A percentile compares a stretch with the other conserved stretches of the same genome.
phyloP scores from a whole-genome alignment of 53 echinoderm and acorn worm genomes.

The Paracentrotus lividus region DNA sequence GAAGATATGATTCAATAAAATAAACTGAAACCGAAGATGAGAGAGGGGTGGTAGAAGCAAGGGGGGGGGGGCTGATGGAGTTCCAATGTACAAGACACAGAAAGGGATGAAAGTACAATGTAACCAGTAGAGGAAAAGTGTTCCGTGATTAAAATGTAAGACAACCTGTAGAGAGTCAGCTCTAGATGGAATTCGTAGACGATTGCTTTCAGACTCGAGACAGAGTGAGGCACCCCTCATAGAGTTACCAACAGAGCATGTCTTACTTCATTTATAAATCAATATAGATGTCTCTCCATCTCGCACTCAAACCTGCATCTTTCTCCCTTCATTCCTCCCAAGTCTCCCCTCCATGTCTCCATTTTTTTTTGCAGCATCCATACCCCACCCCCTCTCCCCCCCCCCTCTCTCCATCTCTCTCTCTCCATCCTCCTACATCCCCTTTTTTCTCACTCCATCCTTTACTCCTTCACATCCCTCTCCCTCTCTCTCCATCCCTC shows the following conservation, averaged over 20 bases:
- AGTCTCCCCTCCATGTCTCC: no score
- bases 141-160: background rate
- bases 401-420: no score
- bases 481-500: background rate
- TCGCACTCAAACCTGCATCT: no score
- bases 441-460: no score
- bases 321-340: no score
- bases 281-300: background rate
- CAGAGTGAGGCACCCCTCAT: slow-evolving; percentile 26
- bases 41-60: background rate
- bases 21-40: no score
- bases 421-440: no score
- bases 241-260: background rate
- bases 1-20: no score
- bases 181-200: background rate
- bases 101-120: background rate
- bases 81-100: background rate
- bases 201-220: background rate
- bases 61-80: background rate
- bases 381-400: no score
- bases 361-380: no score
- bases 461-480: no score
- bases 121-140: background rate
- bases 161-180: background rate
- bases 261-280: slow-evolving; percentile 30